These are phyloP conservation scores for Amphimedon queenslandica DNA, from an alignment of 37 sponge, comb jelly and placozoan genomes.

Conservation along the genomic window DNA sequence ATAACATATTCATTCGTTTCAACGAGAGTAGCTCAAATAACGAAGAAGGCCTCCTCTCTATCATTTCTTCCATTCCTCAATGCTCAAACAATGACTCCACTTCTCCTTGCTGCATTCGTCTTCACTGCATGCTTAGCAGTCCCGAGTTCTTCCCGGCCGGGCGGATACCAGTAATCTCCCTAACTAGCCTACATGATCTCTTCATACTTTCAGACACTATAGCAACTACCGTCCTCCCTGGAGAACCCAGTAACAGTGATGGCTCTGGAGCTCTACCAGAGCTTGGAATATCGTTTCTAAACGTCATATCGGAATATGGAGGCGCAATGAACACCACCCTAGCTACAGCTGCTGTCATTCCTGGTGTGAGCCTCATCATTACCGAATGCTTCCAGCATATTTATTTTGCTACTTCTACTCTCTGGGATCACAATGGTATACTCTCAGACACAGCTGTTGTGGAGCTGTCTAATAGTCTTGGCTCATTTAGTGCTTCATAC, in stretches of 20 bases:
- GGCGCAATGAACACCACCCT: slow-evolving; percentile 87
- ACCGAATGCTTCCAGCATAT: slow-evolving; percentile 79
- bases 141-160: slow-evolving; percentile 2
- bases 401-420: slow-evolving; percentile 78
- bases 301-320: slow-evolving; percentile 62
- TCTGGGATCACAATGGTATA: slow-evolving; percentile 40
- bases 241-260: not conserved
- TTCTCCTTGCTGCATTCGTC: slow-evolving; percentile 73
- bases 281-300: not conserved
- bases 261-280: not conserved
- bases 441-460: not conserved
- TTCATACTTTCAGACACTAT: slow-evolving; percentile 38
- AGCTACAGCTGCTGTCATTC: not conserved
- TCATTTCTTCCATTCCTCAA: slow-evolving; percentile 1
- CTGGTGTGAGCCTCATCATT: slow-evolving; percentile 36
- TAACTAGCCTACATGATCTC: slow-evolving; percentile 41
- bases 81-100: slow-evolving; percentile 4
- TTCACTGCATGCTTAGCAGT: slow-evolving; percentile 50
- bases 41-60: not conserved
- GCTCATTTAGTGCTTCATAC: not conserved
- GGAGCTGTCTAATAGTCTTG: not conserved
- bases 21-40: not conserved
- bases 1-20: slow-evolving; percentile 1
- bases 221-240: not conserved
- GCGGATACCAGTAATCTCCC: slow-evolving; percentile 25